These are phyloP conservation scores for Ptychochromis oligacanthus DNA, from an alignment of 2,113 vertebrate genomes.

Conservation along the genomic window DNA sequence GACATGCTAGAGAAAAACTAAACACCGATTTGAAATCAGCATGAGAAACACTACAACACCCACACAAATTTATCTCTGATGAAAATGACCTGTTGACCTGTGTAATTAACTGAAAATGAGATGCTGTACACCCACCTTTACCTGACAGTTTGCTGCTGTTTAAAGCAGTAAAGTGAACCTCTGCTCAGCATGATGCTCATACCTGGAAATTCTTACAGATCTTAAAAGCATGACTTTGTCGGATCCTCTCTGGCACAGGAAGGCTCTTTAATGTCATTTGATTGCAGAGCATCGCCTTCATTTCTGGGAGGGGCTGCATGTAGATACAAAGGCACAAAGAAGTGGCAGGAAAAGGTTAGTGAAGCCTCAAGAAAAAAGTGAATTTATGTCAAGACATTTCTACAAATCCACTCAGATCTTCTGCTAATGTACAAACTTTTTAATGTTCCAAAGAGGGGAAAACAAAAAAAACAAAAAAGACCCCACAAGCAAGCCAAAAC, in stretches of 20 bases:
- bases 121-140: too few relatives aligned
- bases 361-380: not conserved
- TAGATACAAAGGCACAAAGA: not conserved
- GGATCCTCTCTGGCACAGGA: conserved; percentile 74
- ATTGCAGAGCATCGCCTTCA: conserved; percentile 79
- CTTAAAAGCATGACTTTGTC: conserved; percentile 89
- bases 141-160: too few relatives aligned
- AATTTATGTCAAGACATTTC: not conserved
- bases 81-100: too few relatives aligned
- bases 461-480: too few relatives aligned
- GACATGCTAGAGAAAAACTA: too few relatives aligned
- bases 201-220: conserved; percentile 94
- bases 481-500: too few relatives aligned
- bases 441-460: too few relatives aligned
- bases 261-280: conserved; percentile 84
- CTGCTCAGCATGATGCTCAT: not conserved
- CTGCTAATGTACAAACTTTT: too few relatives aligned
- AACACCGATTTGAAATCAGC: too few relatives aligned
- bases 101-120: too few relatives aligned
- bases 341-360: not conserved
- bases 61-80: too few relatives aligned
- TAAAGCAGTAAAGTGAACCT: not conserved
- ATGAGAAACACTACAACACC: too few relatives aligned
- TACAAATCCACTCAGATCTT: not conserved
- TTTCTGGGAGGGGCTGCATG: conserved; percentile 87